Evolutionary conservation across 2,888 invertebrate genomes (phyloP), one percentile per base, ranked within the genome.

Genomic region (Ichneumoninae sp.): DNA sequence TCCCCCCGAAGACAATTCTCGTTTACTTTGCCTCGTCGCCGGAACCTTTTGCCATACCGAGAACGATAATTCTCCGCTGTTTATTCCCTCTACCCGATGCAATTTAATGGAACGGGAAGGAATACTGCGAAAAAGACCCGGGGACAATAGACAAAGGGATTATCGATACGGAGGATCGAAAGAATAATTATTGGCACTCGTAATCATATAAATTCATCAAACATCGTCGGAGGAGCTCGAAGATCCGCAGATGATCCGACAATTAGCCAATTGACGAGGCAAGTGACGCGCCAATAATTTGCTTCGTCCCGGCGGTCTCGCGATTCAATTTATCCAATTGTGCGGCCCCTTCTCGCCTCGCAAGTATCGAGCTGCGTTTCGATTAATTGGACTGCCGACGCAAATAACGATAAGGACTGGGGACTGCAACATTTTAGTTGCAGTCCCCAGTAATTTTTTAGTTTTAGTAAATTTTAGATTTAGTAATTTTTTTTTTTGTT

Each of bases 261-360:
- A 60, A 81, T 81, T 63, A 60, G 40, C 47, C 75, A 33, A 69
- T 75, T 70, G 33, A 50, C 33, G 52, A 77, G 16, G 52, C 68
- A 19, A 77, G 68, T 16, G 22, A 52, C 65, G 50, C 63, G 54
- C 65, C 60, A 69, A 75, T 76, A 70, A 76, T 65, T 33, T 50
- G 44, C 30, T 33, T 30, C 50, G 33, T 66, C 50, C 26, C 30
- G 50, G 50, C 52, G 75, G 44, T 40, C 68, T 69, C 60, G 70
- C 75, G 30, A 69, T 70, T 77, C 52, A 69, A 71, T 77, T 82
- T 26, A 40, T 76, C 70, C 76, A 76, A 82, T 82, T 71, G 63
- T 65, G 5, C 44, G 16, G 44, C 44, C 44, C 3, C 40, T 50
- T 47, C 47, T 26, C 30, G 33, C 7, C 33, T 44, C 1, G 47